phyloP scores from a whole-genome alignment of 2,888 invertebrate genomes.

The Meloe dianella region DNA sequence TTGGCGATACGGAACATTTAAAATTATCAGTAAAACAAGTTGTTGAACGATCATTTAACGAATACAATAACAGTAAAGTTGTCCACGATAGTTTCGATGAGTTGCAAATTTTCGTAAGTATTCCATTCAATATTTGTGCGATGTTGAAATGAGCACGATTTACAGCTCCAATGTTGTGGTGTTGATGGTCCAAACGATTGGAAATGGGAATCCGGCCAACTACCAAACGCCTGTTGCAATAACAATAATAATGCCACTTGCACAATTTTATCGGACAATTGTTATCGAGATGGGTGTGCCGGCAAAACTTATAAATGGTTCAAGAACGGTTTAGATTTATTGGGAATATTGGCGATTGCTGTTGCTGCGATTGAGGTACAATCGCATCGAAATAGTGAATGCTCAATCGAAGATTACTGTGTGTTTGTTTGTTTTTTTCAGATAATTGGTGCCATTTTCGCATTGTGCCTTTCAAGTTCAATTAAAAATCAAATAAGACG shows the following conservation, averaged over 20 bases:
- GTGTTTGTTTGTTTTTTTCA: conserved; percentile 60
- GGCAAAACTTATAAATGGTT: conserved; percentile 55
- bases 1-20: conserved; percentile 61
- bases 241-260: conserved; percentile 42
- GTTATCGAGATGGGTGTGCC: conserved; percentile 62
- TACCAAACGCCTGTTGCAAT: conserved; percentile 40
- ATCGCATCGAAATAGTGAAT: too few species aligned
- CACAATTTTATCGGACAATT: conserved; percentile 52
- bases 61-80: conserved; percentile 55
- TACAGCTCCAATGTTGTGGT: conserved; percentile 43
- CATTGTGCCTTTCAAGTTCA: conserved; percentile 85
- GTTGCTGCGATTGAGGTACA: conserved; percentile 74
- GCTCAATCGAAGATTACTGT: neutral
- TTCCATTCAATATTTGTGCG: too few species aligned
- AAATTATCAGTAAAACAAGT: conserved; percentile 46
- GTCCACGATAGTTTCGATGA: conserved; percentile 66
- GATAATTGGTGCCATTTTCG: conserved; percentile 80
- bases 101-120: conserved; percentile 66
- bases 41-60: conserved; percentile 59
- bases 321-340: conserved; percentile 62
- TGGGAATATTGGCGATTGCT: conserved; percentile 70
- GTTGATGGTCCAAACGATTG: conserved; percentile 39
- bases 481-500: conserved; percentile 83
- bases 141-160: too few species aligned
- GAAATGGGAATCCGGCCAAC: conserved; percentile 36